phyloP scores from a whole-genome alignment of 2,113 vertebrate genomes.

The Cettia cetti region DNA sequence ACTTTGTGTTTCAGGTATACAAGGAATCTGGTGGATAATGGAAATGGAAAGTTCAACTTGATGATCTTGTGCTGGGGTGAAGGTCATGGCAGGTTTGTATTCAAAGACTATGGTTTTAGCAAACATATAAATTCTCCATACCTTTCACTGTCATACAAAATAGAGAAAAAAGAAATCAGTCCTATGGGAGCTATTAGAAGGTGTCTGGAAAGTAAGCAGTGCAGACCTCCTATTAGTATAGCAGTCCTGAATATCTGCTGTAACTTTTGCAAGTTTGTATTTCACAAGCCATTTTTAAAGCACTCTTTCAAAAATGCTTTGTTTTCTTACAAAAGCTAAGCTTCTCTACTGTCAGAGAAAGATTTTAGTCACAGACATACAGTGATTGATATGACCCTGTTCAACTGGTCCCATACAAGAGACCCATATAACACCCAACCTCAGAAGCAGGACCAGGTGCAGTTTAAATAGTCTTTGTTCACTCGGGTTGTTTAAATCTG shows the following conservation, averaged over 20 bases:
- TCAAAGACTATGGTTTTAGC: background rate
- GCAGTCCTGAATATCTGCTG: background rate
- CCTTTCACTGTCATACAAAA: background rate
- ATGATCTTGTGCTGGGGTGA: conserved; percentile 99
- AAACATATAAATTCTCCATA: background rate
- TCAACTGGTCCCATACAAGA: background rate
- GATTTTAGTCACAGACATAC: background rate
- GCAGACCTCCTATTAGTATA: background rate
- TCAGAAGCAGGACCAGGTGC: background rate
- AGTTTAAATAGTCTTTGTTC: background rate
- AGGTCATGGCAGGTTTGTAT: conserved; percentile 93
- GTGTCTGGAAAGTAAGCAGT: background rate
- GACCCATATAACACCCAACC: fast-evolving
- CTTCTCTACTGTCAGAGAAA: background rate
- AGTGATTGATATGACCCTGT: background rate
- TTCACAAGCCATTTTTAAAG: background rate
- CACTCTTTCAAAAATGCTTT: background rate
- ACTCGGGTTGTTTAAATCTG: background rate
- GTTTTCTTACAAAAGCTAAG: background rate
- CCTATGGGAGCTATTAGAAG: background rate
- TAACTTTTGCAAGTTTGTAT: background rate
- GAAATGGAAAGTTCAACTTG: conserved; percentile 96
- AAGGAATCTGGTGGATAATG: conserved; percentile 92
- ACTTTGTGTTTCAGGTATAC: conserved; percentile 84
- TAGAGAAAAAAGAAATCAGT: background rate